A percentile compares a stretch with the other conserved stretches of the same genome.
Evolutionary conservation across 2,888 invertebrate species (phyloP).

Genomic region (Heliconius ismenius): DNA sequence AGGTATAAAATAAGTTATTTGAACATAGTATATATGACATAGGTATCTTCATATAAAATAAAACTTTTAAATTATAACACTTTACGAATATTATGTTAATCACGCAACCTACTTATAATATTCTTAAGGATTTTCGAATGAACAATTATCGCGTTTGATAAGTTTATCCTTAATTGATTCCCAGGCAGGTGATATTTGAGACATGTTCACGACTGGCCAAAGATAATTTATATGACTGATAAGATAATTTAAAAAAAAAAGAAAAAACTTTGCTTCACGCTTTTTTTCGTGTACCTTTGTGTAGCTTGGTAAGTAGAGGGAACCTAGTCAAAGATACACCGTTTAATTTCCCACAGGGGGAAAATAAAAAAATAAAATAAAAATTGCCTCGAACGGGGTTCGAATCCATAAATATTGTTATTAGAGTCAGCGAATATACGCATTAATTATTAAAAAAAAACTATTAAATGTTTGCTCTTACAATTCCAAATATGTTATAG

Average conservation of each 20-base stretch:
- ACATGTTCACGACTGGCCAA: slow-evolving; percentile 20
- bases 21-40: no score
- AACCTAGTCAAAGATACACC: no score
- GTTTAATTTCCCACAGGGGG: no score
- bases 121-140: slow-evolving; percentile 50
- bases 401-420: neutral
- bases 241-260: slow-evolving; percentile 3
- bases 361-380: no score
- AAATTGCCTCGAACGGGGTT: neutral
- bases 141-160: slow-evolving; percentile 56
- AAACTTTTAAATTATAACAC: neutral
- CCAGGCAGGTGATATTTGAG: slow-evolving; percentile 59
- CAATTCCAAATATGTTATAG: no score
- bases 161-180: slow-evolving; percentile 50
- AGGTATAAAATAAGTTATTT: no score
- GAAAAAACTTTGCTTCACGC: neutral
- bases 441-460: neutral
- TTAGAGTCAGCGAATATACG: neutral
- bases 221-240: slow-evolving; percentile 27
- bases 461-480: no score
- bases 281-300: neutral
- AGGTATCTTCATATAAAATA: neutral
- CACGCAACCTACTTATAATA: neutral
- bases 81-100: no score
- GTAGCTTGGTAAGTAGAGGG: neutral